These are phyloP conservation scores for Machimus rusticus DNA, from an alignment of 2,888 invertebrate genomes.

Conservation along the genomic window DNA sequence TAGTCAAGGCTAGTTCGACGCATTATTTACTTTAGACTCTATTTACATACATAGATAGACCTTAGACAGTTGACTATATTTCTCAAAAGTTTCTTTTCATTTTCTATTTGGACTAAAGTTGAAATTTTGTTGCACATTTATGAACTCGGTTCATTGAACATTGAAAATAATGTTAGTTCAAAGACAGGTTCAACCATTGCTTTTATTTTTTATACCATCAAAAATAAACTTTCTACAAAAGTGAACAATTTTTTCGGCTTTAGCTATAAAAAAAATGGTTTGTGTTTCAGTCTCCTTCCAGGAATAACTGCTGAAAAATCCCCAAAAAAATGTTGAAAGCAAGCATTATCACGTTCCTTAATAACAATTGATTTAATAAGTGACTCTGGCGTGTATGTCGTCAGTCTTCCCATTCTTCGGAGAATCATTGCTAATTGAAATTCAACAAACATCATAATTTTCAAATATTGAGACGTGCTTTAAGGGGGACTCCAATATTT, in stretches of 20 bases:
- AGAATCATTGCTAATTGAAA: neutral
- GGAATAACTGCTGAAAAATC: neutral
- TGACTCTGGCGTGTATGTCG: neutral
- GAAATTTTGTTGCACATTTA: neutral
- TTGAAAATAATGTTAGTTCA: too few relatives aligned
- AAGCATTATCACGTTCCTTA: neutral
- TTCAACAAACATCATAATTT: neutral
- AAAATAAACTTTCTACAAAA: too few relatives aligned
- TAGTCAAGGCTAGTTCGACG: neutral
- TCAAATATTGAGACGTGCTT: neutral
- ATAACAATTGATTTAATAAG: neutral
- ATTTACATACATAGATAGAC: neutral
- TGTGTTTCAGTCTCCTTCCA: too few relatives aligned
- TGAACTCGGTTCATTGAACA: too few relatives aligned
- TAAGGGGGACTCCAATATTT: neutral
- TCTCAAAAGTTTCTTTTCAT: neutral
- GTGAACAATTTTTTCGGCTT: too few relatives aligned
- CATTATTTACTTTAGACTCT: neutral
- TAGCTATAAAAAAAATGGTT: too few relatives aligned
- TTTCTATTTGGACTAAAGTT: neutral
- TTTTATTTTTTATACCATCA: too few relatives aligned
- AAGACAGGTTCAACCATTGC: too few relatives aligned
- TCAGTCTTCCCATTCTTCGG: neutral
- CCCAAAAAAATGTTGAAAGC: neutral
- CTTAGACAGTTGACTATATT: neutral